Evolutionary conservation across 2,888 invertebrate species (phyloP).

Genomic region (Phyllotreta striolata): DNA sequence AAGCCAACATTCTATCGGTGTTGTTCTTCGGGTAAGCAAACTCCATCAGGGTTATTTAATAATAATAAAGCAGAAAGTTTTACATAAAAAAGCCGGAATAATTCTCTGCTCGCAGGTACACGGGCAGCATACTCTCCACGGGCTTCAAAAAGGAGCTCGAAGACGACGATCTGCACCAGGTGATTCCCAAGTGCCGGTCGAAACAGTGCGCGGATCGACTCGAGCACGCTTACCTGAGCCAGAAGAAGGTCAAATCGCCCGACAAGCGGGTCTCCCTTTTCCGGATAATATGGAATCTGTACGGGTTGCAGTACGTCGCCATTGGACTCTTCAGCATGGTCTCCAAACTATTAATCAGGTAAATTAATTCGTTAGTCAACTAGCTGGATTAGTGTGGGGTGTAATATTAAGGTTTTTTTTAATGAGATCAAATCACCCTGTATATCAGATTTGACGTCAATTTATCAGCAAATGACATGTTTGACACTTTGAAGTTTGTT

Average conservation of each 20-base stretch:
- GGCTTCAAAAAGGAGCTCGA: conserved; percentile 70
- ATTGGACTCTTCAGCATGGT: conserved; percentile 43
- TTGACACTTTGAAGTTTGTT: too few species aligned
- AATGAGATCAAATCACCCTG: too few species aligned
- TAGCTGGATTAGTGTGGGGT: too few species aligned
- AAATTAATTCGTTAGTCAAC: too few species aligned
- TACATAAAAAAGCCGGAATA: background rate
- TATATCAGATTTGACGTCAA: too few species aligned
- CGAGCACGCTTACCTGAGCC: conserved; percentile 54
- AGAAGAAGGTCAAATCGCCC: conserved; percentile 39
- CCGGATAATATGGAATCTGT: conserved; percentile 47
- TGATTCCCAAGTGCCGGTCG: conserved; percentile 59
- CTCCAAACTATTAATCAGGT: conserved; percentile 41
- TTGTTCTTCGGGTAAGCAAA: conserved; percentile 11
- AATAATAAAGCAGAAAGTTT: background rate
- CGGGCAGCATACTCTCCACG: conserved; percentile 70
- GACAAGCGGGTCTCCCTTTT: conserved; percentile 44
- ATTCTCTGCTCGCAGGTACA: conserved; percentile 67
- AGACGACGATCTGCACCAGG: conserved; percentile 68
- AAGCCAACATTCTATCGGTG: conserved; percentile 47
- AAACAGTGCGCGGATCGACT: conserved; percentile 48
- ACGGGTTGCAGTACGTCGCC: conserved; percentile 43
- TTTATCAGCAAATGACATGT: too few species aligned
- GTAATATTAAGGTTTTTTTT: too few species aligned
- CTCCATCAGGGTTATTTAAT: too few species aligned